Base-by-base conservation (phyloP, 2,113 vertebrate species). In the Lasiurus cinereus region DNA sequence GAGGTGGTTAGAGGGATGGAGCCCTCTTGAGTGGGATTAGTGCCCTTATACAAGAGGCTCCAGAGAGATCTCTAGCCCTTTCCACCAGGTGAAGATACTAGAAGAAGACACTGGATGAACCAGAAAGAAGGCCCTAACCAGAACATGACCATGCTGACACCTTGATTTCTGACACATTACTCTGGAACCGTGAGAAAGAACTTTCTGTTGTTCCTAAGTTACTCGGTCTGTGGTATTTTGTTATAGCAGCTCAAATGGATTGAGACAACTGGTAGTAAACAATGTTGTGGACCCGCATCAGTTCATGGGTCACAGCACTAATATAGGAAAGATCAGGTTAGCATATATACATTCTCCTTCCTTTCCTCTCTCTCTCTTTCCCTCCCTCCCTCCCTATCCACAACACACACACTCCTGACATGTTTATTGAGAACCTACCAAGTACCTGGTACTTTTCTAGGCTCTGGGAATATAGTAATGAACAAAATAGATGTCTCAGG, bases 381-480 rank as follows among this genome's bases (percentile, higher is more conserved):
- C 88, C 19, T 59, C 39, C 54, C 19, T 18, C n/a, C 62, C n/a
- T 22, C 29, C 13, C 29, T 73, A 21, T 31, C 43, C 46, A 19
- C 29, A 19, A 50, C 15, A 64, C 27, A 48, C 18, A 64, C 1
- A 15, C 22, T n/a, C 36, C 36, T 70, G 24, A 85, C 76, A 76
- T 80, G 80, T 72, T 77, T 72, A 72, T 70, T 83, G 24, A 93
- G 43, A 94, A 83, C 19, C 12, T 85, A 67, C 54, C 56, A 33
- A 24, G 48, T 31, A n/a, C 39, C 48, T 36, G 13, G 14, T 50
- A 59, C 27, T 76, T 80, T 85, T 74, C 52, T 62, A 52, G 79
- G 22, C 29, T 33, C 36, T 76, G 24, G 59, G 50, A 85, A 88
- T 74, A 70, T 0, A 54, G 31, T 59, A 88, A 85, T 78, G 56